Conservation (phyloP, 2,797 vertebrate genomes). For the Pyrocephalus nanus region DNA sequence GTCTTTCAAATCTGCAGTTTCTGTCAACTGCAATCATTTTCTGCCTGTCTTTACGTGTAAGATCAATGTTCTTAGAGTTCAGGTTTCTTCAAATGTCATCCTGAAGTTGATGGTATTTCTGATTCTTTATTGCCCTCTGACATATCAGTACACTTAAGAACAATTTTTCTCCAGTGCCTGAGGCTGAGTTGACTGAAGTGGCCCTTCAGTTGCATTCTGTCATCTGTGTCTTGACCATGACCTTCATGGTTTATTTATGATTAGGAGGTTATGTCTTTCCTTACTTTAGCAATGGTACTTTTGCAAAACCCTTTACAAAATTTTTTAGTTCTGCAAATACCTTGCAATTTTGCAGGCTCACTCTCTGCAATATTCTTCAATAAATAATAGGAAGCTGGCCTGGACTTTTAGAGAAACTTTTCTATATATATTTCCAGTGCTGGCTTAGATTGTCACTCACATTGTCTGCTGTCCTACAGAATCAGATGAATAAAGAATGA, state of each 20-base stretch:
- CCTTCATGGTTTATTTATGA: constrained; percentile 67
- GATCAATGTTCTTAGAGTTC: constrained; percentile 45
- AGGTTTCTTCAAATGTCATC: constrained; percentile 29
- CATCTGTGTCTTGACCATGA: constrained; percentile 49
- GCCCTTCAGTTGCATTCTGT: constrained; percentile 55
- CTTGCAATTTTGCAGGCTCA: neutral
- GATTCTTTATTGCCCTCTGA: constrained; percentile 56
- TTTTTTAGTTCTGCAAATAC: neutral
- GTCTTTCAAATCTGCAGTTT: constrained; percentile 43
- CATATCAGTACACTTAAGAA: constrained; percentile 50
- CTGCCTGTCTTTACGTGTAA: constrained; percentile 27
- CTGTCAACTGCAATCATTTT: constrained; percentile 19
- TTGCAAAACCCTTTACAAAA: neutral
- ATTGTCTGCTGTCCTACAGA: neutral
- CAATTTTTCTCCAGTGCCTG: constrained; percentile 60
- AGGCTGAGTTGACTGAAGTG: constrained; percentile 53
- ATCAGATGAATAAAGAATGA: neutral
- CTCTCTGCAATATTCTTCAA: neutral
- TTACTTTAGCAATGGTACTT: constrained; percentile 6
- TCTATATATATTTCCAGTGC: neutral
- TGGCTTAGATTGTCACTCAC: neutral
- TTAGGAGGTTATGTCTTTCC: constrained; percentile 22
- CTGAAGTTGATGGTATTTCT: constrained; percentile 60
- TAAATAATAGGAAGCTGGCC: neutral
- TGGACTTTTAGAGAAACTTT: neutral